Percentiles rank a stretch among this genome's conserved stretches.
Conservation (phyloP, 2,888 invertebrate genomes). For the Mayetiola destructor region DNA sequence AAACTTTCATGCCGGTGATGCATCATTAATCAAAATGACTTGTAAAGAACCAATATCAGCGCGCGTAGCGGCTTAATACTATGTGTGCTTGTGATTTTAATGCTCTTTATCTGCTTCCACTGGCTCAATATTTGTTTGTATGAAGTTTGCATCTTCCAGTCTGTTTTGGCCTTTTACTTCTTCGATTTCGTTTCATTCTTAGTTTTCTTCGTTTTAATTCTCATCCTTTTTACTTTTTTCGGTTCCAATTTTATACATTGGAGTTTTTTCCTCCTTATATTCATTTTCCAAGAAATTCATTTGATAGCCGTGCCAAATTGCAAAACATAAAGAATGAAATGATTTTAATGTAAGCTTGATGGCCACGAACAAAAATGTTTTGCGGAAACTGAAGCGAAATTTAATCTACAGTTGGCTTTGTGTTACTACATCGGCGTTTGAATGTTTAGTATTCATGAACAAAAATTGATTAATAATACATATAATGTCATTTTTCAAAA, state of each 20-base stretch:
- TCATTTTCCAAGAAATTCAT: neutral
- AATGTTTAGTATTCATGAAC: too few species aligned
- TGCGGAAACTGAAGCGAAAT: neutral
- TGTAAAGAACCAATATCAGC: constrained; percentile 14
- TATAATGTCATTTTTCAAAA: too few species aligned
- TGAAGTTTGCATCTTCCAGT: neutral
- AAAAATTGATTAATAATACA: too few species aligned
- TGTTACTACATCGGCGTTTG: too few species aligned
- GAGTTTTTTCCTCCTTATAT: too few species aligned
- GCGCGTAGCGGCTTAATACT: constrained; percentile 12
- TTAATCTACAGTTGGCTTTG: too few species aligned
- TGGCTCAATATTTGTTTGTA: neutral
- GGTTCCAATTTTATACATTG: too few species aligned
- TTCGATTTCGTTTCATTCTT: neutral
- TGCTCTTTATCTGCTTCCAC: neutral
- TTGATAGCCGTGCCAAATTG: neutral
- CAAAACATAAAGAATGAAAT: neutral
- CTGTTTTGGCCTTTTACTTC: neutral
- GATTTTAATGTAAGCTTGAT: neutral
- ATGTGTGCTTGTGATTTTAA: constrained; percentile 6
- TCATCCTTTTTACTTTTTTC: neutral
- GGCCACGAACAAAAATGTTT: too few species aligned
- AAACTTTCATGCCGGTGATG: constrained; percentile 15
- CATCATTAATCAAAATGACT: constrained; percentile 15
- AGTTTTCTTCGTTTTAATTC: neutral